These are phyloP conservation scores for Apocrypta bakeri DNA, from an alignment of 1,140 invertebrate genomes.

Conservation along the genomic window DNA sequence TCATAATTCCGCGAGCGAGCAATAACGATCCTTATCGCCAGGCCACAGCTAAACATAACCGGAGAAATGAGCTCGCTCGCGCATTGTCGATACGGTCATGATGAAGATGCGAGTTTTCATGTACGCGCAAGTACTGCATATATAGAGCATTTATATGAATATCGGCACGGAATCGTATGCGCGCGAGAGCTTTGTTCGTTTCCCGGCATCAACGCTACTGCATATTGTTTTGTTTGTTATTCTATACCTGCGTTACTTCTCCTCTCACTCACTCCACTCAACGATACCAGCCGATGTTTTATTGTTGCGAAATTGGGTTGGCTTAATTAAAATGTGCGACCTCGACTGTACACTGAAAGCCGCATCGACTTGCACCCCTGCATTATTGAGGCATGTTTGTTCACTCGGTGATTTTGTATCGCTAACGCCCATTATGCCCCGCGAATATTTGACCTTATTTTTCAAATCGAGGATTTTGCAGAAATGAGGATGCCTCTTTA, in stretches of 20 bases:
- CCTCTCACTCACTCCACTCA: neutral
- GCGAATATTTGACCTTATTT: neutral
- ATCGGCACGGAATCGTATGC: neutral
- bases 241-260: neutral
- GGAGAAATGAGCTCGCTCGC: slow-evolving; percentile 29
- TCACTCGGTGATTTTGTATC: neutral
- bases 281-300: neutral
- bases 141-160: neutral
- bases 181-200: neutral
- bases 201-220: neutral
- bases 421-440: neutral
- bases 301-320: slow-evolving; percentile 11
- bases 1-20: slow-evolving; percentile 33
- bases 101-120: slow-evolving; percentile 28
- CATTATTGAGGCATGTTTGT: neutral
- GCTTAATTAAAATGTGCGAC: slow-evolving; percentile 5
- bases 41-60: slow-evolving; percentile 38
- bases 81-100: neutral
- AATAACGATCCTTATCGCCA: slow-evolving; percentile 46
- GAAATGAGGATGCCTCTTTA: neutral
- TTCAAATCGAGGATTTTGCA: neutral
- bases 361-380: neutral
- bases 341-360: neutral
- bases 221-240: neutral
- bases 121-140: neutral